phyloP scores from a whole-genome alignment of 2,888 invertebrate species.

The Eremobia ochroleuca region DNA sequence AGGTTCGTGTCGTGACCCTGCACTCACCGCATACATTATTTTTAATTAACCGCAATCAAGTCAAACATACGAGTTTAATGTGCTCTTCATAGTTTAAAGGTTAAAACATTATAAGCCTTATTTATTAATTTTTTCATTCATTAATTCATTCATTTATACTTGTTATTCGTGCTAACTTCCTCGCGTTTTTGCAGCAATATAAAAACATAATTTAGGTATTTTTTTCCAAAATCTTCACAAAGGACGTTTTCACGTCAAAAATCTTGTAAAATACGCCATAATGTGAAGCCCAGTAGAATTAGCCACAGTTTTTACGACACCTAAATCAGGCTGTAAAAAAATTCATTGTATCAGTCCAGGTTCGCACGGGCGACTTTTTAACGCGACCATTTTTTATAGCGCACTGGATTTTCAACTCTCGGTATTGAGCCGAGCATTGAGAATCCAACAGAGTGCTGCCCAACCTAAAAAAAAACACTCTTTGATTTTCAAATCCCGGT shows the following conservation, averaged over 20 bases:
- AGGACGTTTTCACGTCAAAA: not conserved
- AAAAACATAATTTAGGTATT: not conserved
- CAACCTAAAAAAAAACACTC: not conserved
- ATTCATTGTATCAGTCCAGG: not conserved
- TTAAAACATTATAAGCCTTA: constrained; percentile 29
- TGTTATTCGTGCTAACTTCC: not conserved
- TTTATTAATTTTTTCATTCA: constrained; percentile 20
- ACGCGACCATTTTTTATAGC: not conserved
- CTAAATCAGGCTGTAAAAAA: constrained; percentile 3
- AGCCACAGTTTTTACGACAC: constrained; percentile 5
- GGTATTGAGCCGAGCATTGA: not conserved
- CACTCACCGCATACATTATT: constrained; percentile 38
- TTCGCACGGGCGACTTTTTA: not conserved
- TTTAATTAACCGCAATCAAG: constrained; percentile 56
- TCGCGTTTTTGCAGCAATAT: not conserved
- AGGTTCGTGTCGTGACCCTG: constrained; percentile 43
- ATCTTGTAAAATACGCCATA: not conserved
- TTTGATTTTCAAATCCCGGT: not conserved
- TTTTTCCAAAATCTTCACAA: not conserved
- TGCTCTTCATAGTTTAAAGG: constrained; percentile 42
- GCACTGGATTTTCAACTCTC: not conserved
- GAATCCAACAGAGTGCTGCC: not conserved
- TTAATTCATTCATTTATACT: constrained; percentile 11
- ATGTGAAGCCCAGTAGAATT: not conserved
- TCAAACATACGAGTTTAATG: constrained; percentile 36